phyloP scores from a whole-genome alignment of 53 echinoderm and acorn worm genomes.

The Echinarachnius parma region DNA sequence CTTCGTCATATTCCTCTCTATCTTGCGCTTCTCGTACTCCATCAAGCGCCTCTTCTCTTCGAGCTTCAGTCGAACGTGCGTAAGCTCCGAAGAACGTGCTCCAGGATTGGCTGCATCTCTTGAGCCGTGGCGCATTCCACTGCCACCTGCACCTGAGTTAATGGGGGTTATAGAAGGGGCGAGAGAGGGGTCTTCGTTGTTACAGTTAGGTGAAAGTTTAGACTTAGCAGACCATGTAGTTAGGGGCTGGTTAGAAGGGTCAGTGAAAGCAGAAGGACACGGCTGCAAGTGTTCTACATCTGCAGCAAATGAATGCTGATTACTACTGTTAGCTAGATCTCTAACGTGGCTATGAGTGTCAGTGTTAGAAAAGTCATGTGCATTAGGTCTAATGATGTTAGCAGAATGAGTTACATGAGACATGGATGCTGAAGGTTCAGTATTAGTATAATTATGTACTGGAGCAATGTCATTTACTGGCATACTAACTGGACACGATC shows the following conservation, averaged over 20 bases:
- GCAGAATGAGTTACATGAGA: conserved; percentile 1
- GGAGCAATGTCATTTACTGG: conserved; percentile 10
- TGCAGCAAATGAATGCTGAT: conserved; percentile 26
- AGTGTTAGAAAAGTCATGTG: background rate
- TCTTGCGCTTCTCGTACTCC: conserved; percentile 80
- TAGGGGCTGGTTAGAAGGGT: conserved; percentile 62
- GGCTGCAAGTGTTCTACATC: conserved; percentile 27
- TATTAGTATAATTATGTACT: too few relatives aligned
- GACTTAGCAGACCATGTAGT: conserved; percentile 90
- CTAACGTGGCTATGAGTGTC: background rate
- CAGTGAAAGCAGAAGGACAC: conserved; percentile 43
- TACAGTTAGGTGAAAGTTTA: conserved; percentile 82
- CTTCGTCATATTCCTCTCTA: conserved; percentile 74
- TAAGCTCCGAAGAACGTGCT: conserved; percentile 52
- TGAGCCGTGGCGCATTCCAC: conserved; percentile 1
- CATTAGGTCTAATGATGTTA: background rate
- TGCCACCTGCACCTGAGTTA: conserved; percentile 82
- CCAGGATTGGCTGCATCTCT: conserved; percentile 22
- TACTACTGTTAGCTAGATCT: background rate
- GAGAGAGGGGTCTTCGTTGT: conserved; percentile 34
- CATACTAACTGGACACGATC: conserved; percentile 27
- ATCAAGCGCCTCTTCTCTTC: conserved; percentile 90
- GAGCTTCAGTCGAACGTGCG: conserved; percentile 68
- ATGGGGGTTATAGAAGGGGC: conserved; percentile 28
- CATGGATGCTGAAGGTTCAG: too few relatives aligned